Base-by-base conservation (phyloP, 1,140 invertebrate genomes). In the Drosophila nebulosa region DNA sequence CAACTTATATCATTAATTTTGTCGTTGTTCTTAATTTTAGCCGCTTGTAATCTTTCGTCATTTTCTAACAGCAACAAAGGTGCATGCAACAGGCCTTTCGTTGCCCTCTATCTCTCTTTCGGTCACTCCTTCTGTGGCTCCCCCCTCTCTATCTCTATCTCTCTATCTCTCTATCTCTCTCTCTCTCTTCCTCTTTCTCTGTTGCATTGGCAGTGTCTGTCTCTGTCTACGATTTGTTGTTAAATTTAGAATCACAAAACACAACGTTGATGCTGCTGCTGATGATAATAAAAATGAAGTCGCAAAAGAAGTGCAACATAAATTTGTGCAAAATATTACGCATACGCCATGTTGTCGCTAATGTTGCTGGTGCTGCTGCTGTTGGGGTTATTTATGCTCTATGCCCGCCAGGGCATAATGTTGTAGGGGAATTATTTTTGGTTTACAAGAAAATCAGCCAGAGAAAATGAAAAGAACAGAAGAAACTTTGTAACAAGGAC, bases 271-370 rank as follows among this genome's bases (percentile, higher is more conserved):
- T 72, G 27, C 64, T 72, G 30, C 30, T 24, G 26, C 64, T 74
- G 32, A 68, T 78, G 69, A 85, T 85, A 86, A 88, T 88, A 86
- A 86, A 88, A 86, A 64, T 79, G 50, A 86, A 86, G 83, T 88
- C 74, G 39, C 39, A 50, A 66, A 73, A 78, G 78, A 88, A 89
- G 79, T 88, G 84, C 83, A 88, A 89, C 83, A 88, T 83, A 83
- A 89, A 86, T 88, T 83, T 83, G 27, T 57, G 62, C 78, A 88
- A 71, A 77, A 88, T 88, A 79, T 86, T 83, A 81, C 83, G 72
- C 78, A 86, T 86, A 86, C 83, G 83, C 78, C 78, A 71, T 86
- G 67, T 30, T 69, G 39, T 46, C 39, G 39, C 39, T 46, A 7
- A 63, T 74, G 75, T 78, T 78, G 69, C 57, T 53, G 32, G 35